A percentile compares a stretch with the other conserved stretches of the same genome.
Conservation (phyloP, 2,113 vertebrate species). For the Macquaria ambigua region DNA sequence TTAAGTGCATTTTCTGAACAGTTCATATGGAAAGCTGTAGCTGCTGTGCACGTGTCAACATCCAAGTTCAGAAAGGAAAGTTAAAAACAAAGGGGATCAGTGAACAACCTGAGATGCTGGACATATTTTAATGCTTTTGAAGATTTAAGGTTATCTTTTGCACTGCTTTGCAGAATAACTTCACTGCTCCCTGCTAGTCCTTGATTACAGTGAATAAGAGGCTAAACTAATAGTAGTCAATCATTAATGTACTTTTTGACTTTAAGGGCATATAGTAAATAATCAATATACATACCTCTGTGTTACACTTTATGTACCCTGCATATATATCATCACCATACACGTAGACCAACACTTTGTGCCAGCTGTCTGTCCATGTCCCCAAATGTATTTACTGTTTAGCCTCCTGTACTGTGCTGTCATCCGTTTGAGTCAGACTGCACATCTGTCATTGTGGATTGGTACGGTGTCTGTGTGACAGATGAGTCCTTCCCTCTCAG, state of each 20-base stretch:
- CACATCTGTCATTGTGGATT: constrained; percentile 79
- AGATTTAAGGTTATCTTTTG: not conserved
- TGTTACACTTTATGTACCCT: not conserved
- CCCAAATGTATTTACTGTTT: constrained; percentile 60
- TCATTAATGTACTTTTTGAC: not conserved
- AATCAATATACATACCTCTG: not conserved
- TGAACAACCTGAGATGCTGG: not conserved
- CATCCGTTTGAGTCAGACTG: constrained; percentile 69
- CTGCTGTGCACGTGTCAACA: constrained; percentile 4
- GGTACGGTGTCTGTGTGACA: constrained; percentile 74
- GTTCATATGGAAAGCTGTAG: not conserved
- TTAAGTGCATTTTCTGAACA: not conserved
- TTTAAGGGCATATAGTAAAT: not conserved
- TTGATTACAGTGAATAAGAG: not conserved
- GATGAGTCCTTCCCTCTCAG: constrained; percentile 77
- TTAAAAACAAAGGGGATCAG: constrained; percentile 1
- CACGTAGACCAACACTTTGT: constrained; percentile 17
- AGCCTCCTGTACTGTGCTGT: constrained; percentile 57
- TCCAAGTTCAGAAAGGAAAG: not conserved
- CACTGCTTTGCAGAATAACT: not conserved
- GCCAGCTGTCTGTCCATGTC: constrained; percentile 46
- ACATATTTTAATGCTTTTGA: not conserved
- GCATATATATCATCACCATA: constrained; percentile 1
- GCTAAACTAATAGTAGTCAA: no score
- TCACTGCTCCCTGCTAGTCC: not conserved